Evolutionary conservation across 2,113 vertebrate genomes (phyloP).

Genomic region (Rallus limicola): DNA sequence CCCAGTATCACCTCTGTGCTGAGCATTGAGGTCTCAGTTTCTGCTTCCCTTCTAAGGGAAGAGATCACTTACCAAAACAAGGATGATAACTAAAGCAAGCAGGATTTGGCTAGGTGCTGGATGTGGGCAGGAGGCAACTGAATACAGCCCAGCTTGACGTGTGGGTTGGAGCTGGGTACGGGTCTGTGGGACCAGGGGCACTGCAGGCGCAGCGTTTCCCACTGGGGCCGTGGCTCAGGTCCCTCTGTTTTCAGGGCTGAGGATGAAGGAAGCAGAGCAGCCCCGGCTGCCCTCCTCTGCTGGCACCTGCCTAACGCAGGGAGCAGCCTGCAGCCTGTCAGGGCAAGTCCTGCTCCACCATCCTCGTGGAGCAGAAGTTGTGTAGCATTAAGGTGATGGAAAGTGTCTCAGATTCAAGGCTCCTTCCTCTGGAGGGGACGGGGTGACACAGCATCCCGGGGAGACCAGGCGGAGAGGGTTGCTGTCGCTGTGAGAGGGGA

Average conservation of each 20-base stretch:
- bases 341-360: not conserved
- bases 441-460: not conserved
- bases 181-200: not conserved
- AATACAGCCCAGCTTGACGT: rapidly evolving
- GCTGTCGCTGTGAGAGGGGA: not conserved
- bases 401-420: not conserved
- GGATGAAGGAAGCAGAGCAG: not conserved
- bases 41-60: not conserved
- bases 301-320: not conserved
- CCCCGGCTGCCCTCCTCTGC: not conserved
- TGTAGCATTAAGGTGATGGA: not conserved
- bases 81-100: not conserved
- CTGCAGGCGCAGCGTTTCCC: not conserved
- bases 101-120: not conserved
- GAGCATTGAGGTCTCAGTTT: not conserved
- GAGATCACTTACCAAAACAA: not conserved
- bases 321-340: not conserved
- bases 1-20: not conserved
- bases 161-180: not conserved
- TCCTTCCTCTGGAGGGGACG: not conserved
- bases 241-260: not conserved
- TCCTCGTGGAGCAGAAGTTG: not conserved
- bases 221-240: not conserved
- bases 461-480: not conserved
- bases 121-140: not conserved